Base-by-base conservation (phyloP, 2,888 invertebrate species). In the Erpobdella octoculata region DNA sequence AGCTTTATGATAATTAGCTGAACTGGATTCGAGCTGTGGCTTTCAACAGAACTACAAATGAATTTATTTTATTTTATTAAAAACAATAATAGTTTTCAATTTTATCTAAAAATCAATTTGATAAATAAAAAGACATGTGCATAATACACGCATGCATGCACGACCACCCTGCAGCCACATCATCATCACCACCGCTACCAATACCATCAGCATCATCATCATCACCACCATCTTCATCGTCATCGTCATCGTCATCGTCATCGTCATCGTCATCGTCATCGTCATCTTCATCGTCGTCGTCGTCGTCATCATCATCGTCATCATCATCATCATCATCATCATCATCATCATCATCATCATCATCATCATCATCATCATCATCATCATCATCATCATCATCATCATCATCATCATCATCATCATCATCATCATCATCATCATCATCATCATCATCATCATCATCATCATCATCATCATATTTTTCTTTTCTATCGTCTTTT, bases 371-470 rank as follows among this genome's bases (percentile, higher is more conserved):
- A 46, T 31, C 46, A 67, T 67, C 46, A 46, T 67, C 67, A 38
- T 66, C 66, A 38, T 66, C 66, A 66, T 66, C 66, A 66, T 66
- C 66, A 66, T 66, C 66, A 66, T 66, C 66, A 66, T 66, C 66
- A 46, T 67, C 31, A 46, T 67, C 67, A 67, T 67, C 67, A 5
- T 46, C 67, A 38, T 66, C 66, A 38, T 66, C 66, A 38, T 66
- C 66, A 21, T 59, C 59, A 59, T 59, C 59, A 59, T 59, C 59
- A 21, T 59, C 59, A 21, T 59, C 59, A 59, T 59, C 59, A 21
- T 59, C 59, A 59, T 59, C 59, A 59, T 59, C 59, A 21, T 59
- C 59, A 59, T 59, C 59, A 59, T 59, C 59, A 59, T 59, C 59
- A 59, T 59, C 59, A 59, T 59, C 59, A 59, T 59, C 59, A 59